phyloP scores from a whole-genome alignment of 2,888 invertebrate genomes.

The Encarsia formosa region DNA sequence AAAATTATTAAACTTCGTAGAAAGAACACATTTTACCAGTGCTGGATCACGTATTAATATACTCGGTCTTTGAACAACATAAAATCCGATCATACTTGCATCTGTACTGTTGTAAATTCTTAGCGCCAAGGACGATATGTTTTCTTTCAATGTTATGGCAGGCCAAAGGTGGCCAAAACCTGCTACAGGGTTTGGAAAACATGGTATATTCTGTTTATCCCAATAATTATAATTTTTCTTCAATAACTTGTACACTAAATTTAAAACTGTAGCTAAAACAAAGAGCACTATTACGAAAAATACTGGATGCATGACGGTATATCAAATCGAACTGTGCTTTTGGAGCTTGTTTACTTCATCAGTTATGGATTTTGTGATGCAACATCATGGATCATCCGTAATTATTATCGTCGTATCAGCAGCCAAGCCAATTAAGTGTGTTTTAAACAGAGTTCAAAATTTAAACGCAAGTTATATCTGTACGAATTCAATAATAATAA shows the following conservation, averaged over 20 bases:
- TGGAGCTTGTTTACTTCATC: too few species aligned
- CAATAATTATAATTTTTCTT: constrained; percentile 21
- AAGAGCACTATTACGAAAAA: too few species aligned
- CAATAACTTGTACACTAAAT: neutral
- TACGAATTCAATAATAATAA: too few species aligned
- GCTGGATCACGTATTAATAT: constrained; percentile 6
- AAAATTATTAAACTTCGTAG: constrained; percentile 1
- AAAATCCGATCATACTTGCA: constrained; percentile 28
- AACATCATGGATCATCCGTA: too few species aligned
- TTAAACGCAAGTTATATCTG: too few species aligned
- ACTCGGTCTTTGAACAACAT: constrained; percentile 5
- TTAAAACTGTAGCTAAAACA: too few species aligned
- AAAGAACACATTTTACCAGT: constrained; percentile 3
- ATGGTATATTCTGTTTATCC: constrained; percentile 29
- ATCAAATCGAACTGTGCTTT: too few species aligned
- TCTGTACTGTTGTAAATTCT: constrained; percentile 19
- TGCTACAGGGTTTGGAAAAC: constrained; percentile 20
- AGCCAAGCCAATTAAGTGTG: too few species aligned
- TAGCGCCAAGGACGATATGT: neutral
- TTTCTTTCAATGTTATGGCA: neutral
- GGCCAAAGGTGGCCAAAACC: constrained; percentile 28
- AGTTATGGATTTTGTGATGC: too few species aligned
- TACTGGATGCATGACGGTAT: too few species aligned
- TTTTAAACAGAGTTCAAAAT: too few species aligned
- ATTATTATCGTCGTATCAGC: too few species aligned